Evolutionary conservation across 2,113 vertebrate species (phyloP).

Genomic region (Callithrix jacchus): DNA sequence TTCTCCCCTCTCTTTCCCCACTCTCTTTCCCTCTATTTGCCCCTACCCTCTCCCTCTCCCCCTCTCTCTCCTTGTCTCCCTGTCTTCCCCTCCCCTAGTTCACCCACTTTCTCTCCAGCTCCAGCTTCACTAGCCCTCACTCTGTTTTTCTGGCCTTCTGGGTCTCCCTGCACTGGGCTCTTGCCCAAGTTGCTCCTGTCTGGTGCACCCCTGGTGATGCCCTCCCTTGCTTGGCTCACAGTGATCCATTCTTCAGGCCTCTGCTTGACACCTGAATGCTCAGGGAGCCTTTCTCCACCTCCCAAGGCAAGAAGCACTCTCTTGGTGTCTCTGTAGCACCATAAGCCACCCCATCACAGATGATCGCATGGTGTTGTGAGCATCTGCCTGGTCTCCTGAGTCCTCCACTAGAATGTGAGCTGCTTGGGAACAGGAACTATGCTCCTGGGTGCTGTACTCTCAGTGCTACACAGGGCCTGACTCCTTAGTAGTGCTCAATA

Average conservation of each 20-base stretch:
- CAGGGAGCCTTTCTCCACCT: neutral
- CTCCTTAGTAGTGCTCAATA: fast-evolving
- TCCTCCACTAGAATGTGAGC: neutral
- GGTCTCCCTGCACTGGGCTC: neutral
- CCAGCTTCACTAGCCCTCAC: neutral
- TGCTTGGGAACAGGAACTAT: neutral
- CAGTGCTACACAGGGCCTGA: neutral
- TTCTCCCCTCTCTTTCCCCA: too few species aligned
- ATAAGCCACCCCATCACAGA: neutral
- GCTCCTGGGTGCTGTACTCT: neutral
- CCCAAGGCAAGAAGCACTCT: too few species aligned
- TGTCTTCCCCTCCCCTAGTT: neutral
- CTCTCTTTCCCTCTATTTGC: too few species aligned
- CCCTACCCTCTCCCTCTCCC: too few species aligned
- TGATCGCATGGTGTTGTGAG: neutral
- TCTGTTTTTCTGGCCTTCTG: neutral
- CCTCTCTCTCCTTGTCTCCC: too few species aligned
- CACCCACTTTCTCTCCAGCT: too few species aligned
- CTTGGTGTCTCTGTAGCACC: neutral
- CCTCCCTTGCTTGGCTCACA: neutral
- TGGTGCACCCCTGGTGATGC: fast-evolving
- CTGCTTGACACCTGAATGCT: neutral
- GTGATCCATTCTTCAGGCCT: too few species aligned
- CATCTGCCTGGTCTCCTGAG: too few species aligned
- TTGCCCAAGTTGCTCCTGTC: neutral